Base-by-base conservation (phyloP, 2,113 vertebrate genomes). In the Calidris pugnax region DNA sequence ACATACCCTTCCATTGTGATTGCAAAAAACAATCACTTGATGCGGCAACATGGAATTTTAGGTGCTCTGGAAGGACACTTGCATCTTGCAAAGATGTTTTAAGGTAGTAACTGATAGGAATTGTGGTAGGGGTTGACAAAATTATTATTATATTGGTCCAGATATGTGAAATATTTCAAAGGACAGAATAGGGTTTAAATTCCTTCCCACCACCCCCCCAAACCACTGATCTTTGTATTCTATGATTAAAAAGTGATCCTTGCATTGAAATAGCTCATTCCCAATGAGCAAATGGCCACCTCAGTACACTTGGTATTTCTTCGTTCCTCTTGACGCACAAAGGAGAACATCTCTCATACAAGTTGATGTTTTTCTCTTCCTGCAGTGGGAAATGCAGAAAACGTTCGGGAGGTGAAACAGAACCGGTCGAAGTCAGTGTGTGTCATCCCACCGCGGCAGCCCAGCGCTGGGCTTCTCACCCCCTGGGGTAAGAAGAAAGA, bases 1-100 rank as follows among this genome's bases (percentile, higher is more conserved):
- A 21, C 5, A 2, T 26, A 28, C 5, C 22, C 21, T 68, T 83
- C 37, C 9, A 5, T 28, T 0, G 0, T n/a, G 28, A 14, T 14
- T 53, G 15, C 5, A 30, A 30, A 64, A 64, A 64, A 13, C 27
- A 43, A 14, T 20, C 23, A 27, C n/a, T 12, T n/a, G 6, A 26
- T 16, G 6, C 15, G 55, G 27, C 35, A 18, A 4, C 0, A 0
- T 30, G 45, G 28, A 26, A 17, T 62, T 60, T 9, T 8, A 45
- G 55, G 48, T 83, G 35, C 75, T 92, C 62, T 27, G 26, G 26
- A 37, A 81, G 82, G 47, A 50, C 41, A 27, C 37, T 67, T 56
- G 30, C 2, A 0, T n/a, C 78, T 43, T 60, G 59, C 66, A 80
- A 35, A 73, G 30, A 50, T 85, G 6, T 17, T 86, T 63, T 47